Percentiles rank a stretch among this genome's conserved stretches.
These are phyloP conservation scores for Pseudococcus jackbeardsleyi DNA, from an alignment of 2,888 invertebrate species.

Conservation along the genomic window DNA sequence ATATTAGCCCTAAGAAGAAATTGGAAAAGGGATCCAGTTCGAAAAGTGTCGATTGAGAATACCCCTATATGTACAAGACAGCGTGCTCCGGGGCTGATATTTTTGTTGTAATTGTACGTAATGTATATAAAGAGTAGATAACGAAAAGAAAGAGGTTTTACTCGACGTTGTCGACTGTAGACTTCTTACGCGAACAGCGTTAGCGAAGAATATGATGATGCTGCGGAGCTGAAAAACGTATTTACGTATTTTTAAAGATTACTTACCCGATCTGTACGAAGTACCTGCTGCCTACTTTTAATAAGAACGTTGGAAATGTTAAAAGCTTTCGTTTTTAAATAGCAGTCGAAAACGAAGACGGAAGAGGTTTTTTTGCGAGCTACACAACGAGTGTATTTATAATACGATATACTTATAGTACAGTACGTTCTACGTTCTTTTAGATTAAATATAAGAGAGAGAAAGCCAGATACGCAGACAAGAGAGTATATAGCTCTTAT, in stretches of 20 bases:
- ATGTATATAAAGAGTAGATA: too few species aligned
- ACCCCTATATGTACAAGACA: too few species aligned
- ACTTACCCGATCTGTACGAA: background rate
- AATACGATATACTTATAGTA: constrained; percentile 16
- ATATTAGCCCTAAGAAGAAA: too few species aligned
- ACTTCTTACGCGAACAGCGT: too few species aligned
- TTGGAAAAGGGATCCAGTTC: background rate
- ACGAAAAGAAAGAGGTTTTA: too few species aligned
- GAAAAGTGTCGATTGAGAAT: too few species aligned
- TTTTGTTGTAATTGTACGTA: too few species aligned
- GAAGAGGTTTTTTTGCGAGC: background rate
- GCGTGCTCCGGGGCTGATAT: too few species aligned
- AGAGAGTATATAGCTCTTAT: background rate
- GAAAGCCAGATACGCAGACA: background rate
- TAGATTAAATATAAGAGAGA: constrained; percentile 1
- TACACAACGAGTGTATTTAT: background rate
- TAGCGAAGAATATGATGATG: background rate
- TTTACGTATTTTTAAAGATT: constrained; percentile 20
- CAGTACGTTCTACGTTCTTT: background rate
- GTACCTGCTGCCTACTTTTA: background rate
- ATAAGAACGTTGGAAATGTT: constrained; percentile 31
- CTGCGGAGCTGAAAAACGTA: too few species aligned
- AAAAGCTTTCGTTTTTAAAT: constrained; percentile 42
- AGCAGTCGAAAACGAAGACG: background rate
- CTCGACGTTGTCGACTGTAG: too few species aligned